phyloP scores from a whole-genome alignment of 92 coral and sea anemone genomes.

The Chrysogorgia sp. region DNA sequence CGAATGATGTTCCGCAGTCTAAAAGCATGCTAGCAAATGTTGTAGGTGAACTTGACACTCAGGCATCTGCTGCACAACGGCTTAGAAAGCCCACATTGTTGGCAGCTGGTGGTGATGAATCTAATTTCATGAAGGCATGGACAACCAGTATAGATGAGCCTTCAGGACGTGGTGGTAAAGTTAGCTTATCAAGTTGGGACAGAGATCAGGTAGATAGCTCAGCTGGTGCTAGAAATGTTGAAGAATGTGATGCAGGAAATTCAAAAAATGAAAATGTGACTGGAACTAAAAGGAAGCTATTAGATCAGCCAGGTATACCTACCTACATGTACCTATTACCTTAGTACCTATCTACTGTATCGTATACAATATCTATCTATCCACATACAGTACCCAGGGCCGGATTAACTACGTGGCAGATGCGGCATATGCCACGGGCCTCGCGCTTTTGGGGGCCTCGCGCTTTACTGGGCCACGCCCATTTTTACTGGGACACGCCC shows the following conservation, averaged over 20 bases:
- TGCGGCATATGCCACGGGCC: too few relatives aligned
- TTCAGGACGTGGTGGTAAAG: background rate
- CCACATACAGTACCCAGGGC: background rate
- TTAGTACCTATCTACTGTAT: too few relatives aligned
- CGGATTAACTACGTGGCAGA: too few relatives aligned
- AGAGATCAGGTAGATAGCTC: background rate
- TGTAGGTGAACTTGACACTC: background rate
- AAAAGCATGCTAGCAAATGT: background rate
- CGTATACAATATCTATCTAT: too few relatives aligned
- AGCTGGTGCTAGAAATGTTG: background rate
- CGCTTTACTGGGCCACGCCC: too few relatives aligned
- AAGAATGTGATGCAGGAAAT: too few relatives aligned
- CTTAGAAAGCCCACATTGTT: background rate
- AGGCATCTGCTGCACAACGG: background rate
- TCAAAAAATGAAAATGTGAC: background rate
- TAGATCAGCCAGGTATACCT: constrained; percentile 1
- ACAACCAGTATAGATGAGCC: background rate
- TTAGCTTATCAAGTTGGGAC: background rate
- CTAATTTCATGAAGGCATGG: constrained; percentile 1
- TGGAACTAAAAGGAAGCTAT: background rate
- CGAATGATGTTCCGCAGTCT: background rate
- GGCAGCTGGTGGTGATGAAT: background rate
- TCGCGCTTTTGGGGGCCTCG: too few relatives aligned
- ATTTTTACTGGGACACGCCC: too few relatives aligned
- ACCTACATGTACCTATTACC: too few relatives aligned